These are phyloP conservation scores for Sinonovacula constricta DNA, from an alignment of 1,140 invertebrate genomes.

Conservation along the genomic window DNA sequence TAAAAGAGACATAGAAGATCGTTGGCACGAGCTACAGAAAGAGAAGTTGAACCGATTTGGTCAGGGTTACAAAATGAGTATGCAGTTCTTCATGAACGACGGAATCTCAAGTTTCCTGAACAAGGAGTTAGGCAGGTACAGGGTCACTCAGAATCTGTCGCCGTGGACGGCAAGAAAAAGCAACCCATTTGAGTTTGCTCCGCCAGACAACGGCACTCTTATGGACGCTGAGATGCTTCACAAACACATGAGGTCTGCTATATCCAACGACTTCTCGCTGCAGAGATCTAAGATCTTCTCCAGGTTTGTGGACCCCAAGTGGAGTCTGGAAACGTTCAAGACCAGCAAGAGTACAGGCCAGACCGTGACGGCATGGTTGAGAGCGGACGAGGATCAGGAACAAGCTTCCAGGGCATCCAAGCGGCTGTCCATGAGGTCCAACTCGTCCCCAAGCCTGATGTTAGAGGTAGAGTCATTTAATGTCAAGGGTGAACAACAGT, in stretches of 20 bases:
- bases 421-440: conserved; percentile 41
- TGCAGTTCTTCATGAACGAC: conserved; percentile 42
- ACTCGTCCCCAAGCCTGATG: conserved; percentile 11
- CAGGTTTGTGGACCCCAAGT: conserved; percentile 41
- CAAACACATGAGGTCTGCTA: conserved; percentile 24
- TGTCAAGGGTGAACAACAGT: conserved; percentile 31
- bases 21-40: conserved; percentile 29
- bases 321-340: conserved; percentile 43
- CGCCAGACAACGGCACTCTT: not conserved
- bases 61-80: conserved; percentile 40
- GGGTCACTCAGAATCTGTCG: conserved; percentile 32
- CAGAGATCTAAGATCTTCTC: conserved; percentile 43
- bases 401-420: conserved; percentile 32
- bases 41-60: conserved; percentile 44
- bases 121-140: conserved; percentile 26
- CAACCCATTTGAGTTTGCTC: conserved; percentile 7
- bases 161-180: conserved; percentile 45
- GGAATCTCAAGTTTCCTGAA: conserved; percentile 13
- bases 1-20: conserved; percentile 18
- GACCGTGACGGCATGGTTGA: conserved; percentile 45
- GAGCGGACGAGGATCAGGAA: conserved; percentile 33
- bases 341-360: conserved; percentile 30
- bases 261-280: conserved; percentile 45
- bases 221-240: conserved; percentile 18
- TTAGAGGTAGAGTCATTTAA: conserved; percentile 44